phyloP scores from a whole-genome alignment of 2,113 vertebrate genomes.

The Gnathonemus longibarbis region DNA sequence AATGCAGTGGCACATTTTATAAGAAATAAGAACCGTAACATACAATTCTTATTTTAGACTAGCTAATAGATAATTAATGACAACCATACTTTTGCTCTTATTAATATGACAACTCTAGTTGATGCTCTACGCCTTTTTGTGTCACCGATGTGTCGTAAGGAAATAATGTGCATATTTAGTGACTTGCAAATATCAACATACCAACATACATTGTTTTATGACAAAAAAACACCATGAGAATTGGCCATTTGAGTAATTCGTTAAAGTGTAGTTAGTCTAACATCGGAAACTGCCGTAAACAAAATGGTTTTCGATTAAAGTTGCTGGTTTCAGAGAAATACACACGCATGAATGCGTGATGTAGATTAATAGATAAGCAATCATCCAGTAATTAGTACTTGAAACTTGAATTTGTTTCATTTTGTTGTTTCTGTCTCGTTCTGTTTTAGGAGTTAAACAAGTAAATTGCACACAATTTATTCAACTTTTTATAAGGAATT shows the following conservation, averaged over 20 bases:
- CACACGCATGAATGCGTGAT: background rate
- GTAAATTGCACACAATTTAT: background rate
- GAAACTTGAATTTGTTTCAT: constrained; percentile 2
- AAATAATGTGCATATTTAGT: background rate
- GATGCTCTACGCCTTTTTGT: background rate
- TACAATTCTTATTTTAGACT: background rate
- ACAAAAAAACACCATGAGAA: background rate
- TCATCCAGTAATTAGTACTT: background rate
- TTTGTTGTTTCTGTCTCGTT: background rate
- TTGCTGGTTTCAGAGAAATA: background rate
- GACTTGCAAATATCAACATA: background rate
- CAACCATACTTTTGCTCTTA: background rate
- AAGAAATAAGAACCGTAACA: background rate
- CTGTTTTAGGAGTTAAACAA: background rate
- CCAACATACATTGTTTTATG: background rate
- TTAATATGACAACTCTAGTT: background rate
- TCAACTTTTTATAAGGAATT: background rate
- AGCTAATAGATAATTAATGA: background rate
- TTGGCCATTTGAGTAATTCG: background rate
- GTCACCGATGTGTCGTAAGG: background rate
- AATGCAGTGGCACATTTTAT: background rate
- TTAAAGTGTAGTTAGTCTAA: background rate
- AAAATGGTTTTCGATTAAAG: background rate
- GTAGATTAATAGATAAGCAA: background rate
- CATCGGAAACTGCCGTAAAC: background rate